Percentiles rank a stretch among this genome's conserved stretches.
Evolutionary conservation across 2,113 vertebrate genomes (phyloP).

Genomic region (Melanerpes aurifrons): DNA sequence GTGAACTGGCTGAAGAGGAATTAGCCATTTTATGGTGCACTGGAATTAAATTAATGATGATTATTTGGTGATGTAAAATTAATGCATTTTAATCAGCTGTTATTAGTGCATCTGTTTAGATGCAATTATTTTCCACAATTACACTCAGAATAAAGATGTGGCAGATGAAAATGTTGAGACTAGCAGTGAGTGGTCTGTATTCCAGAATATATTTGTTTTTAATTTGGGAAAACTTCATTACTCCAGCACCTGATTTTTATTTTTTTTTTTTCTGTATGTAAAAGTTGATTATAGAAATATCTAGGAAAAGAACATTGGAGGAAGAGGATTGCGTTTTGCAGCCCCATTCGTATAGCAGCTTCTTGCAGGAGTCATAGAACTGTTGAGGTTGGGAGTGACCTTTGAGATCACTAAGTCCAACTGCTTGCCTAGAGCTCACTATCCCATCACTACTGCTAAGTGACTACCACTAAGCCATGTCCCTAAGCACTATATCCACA

Average conservation of each 20-base stretch:
- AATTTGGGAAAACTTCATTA: neutral
- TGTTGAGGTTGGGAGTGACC: too few relatives aligned
- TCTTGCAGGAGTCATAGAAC: neutral
- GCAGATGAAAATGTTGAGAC: neutral
- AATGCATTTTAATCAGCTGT: slow-evolving; percentile 56
- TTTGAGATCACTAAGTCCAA: too few relatives aligned
- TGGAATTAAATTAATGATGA: slow-evolving; percentile 38
- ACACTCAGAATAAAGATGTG: neutral
- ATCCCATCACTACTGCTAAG: too few relatives aligned
- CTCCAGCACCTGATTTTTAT: neutral
- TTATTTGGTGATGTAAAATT: slow-evolving; percentile 53
- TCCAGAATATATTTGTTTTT: neutral
- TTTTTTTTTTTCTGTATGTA: neutral
- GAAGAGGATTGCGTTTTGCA: neutral
- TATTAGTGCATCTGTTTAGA: slow-evolving; percentile 30
- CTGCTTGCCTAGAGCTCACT: too few relatives aligned
- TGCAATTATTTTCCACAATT: neutral
- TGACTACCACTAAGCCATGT: too few relatives aligned
- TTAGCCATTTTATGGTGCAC: slow-evolving; percentile 30
- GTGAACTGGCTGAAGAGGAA: slow-evolving; percentile 40
- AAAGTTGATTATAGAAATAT: neutral
- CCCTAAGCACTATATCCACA: too few relatives aligned
- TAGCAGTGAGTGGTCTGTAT: neutral
- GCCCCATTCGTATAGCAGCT: neutral
- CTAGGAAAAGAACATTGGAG: neutral